Evolutionary conservation across 2,113 vertebrate genomes (phyloP).

Genomic region (Cyanoramphus novaezelandiae): DNA sequence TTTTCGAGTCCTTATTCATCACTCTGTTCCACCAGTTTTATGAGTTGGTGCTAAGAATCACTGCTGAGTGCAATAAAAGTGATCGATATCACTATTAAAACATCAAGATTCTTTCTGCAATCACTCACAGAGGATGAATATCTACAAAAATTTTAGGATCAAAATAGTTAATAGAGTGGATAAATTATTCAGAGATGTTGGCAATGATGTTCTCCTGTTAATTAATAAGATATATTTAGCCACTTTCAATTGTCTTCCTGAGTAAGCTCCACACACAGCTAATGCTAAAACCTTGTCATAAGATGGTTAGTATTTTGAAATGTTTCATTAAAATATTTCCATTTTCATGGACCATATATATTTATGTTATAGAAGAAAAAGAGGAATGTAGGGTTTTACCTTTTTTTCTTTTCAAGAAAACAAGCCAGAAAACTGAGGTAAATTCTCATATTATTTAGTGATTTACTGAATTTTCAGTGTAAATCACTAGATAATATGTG

Average conservation of each 20-base stretch:
- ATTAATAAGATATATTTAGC: constrained; percentile 50
- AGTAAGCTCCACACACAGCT: background rate
- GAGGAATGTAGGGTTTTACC: background rate
- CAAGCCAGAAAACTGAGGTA: background rate
- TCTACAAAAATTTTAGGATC: constrained; percentile 27
- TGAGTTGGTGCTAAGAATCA: constrained; percentile 5
- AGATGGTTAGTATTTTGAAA: background rate
- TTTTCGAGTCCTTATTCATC: background rate
- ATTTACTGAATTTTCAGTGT: background rate
- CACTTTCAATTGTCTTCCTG: background rate
- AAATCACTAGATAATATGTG: background rate
- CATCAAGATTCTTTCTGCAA: constrained; percentile 5
- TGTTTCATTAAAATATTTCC: constrained; percentile 15
- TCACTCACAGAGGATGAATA: constrained; percentile 18
- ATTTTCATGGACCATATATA: background rate
- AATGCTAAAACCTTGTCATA: background rate
- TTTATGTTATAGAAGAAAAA: background rate
- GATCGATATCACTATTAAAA: constrained; percentile 10
- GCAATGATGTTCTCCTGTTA: constrained; percentile 40
- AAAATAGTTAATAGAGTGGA: constrained; percentile 13
- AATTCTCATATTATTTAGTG: background rate
- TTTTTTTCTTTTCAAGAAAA: background rate
- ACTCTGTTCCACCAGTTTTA: background rate
- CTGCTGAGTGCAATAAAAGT: background rate
- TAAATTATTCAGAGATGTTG: constrained; percentile 43